Evolutionary conservation across 2,797 vertebrate genomes (phyloP).

Genomic region (Melanotaenia trifasciata): DNA sequence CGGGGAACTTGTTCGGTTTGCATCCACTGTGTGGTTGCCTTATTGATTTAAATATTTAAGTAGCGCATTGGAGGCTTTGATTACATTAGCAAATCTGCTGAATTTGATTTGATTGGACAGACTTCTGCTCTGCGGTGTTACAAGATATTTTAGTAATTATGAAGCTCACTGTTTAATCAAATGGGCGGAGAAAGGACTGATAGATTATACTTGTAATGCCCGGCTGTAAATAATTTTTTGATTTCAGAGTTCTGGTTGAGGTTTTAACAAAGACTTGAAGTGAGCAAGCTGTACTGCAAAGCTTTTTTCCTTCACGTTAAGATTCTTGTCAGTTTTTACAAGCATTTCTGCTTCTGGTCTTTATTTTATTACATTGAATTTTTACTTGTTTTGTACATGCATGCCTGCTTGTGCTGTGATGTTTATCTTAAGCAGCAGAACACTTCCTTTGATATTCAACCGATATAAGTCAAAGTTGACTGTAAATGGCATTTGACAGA

Average conservation of each 20-base stretch:
- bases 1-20: background rate
- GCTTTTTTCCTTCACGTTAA: background rate
- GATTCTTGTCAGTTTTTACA: background rate
- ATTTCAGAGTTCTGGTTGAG: background rate
- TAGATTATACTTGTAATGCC: background rate
- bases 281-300: background rate
- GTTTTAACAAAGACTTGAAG: background rate
- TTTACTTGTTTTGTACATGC: background rate
- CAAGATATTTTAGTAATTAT: background rate
- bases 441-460: conserved; percentile 11
- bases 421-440: conserved; percentile 9
- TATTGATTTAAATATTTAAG: background rate
- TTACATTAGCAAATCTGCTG: conserved; percentile 16
- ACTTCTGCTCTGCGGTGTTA: background rate
- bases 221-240: background rate
- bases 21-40: background rate
- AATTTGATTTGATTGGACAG: conserved; percentile 8
- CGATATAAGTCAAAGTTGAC: conserved; percentile 7
- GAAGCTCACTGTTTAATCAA: background rate
- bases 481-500: conserved; percentile 19
- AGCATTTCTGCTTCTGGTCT: background rate
- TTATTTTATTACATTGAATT: background rate
- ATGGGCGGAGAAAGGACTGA: background rate
- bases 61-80: conserved; percentile 1
- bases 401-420: background rate